Conservation (phyloP, 2,113 vertebrate genomes). For the Rhabdomys dilectus region DNA sequence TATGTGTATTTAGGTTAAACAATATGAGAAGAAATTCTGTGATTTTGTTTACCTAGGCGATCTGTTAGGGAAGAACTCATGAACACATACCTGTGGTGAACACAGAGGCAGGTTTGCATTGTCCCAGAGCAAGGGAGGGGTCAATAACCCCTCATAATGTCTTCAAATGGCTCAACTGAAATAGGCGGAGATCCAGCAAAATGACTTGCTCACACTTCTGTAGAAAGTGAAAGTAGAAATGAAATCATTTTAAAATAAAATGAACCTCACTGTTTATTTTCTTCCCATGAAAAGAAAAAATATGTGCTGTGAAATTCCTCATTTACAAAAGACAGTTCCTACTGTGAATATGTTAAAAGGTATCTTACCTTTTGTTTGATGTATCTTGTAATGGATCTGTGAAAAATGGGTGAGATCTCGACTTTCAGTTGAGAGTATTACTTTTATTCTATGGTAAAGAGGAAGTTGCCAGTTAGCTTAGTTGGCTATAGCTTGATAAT, state of each 20-base stretch:
- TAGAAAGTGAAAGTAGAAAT: conserved; percentile 58
- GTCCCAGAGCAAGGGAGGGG: not conserved
- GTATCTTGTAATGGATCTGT: conserved; percentile 62
- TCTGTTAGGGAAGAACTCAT: not conserved
- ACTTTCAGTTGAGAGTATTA: conserved; percentile 69
- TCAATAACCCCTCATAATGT: conserved; percentile 40
- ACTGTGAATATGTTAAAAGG: not conserved
- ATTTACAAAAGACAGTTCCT: conserved; percentile 48
- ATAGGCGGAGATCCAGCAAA: not conserved
- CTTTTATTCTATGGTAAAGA: conserved; percentile 45
- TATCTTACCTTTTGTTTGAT: conserved; percentile 73
- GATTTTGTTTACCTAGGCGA: not conserved
- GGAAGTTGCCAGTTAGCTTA: not conserved
- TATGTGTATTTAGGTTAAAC: not conserved
- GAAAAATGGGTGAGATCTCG: conserved; percentile 60
- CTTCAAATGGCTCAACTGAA: conserved; percentile 31
- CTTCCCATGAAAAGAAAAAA: not conserved
- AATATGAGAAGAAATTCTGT: not conserved
- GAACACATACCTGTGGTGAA: conserved; percentile 28
- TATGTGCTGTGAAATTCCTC: conserved; percentile 46
- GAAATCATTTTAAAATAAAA: conserved; percentile 27
- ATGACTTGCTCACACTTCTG: conserved; percentile 20
- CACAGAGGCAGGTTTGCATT: not conserved
- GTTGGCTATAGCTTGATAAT: not conserved
- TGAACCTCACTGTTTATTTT: not conserved